phyloP scores from a whole-genome alignment of 2,797 vertebrate species.

The Betta splendens region DNA sequence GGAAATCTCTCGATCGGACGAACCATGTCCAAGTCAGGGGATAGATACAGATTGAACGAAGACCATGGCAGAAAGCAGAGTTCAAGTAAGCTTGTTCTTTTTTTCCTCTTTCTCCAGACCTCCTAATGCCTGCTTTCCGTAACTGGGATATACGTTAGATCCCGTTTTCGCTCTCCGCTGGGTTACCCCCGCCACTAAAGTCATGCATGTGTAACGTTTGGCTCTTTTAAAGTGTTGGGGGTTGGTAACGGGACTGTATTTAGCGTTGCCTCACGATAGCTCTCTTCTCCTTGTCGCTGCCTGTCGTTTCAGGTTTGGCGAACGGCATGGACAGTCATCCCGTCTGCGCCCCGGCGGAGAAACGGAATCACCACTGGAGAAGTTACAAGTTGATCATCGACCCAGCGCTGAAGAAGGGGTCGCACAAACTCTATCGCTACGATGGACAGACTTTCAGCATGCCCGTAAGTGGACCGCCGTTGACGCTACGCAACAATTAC shows the following conservation, averaged over 20 bases:
- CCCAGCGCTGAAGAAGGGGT: slow-evolving; percentile 96
- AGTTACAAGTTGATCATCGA: slow-evolving; percentile 99
- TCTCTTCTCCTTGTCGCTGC: slow-evolving; percentile 57
- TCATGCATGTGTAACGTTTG: slow-evolving; percentile 49
- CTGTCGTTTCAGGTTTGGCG: slow-evolving; percentile 89
- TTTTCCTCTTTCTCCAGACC: slow-evolving; percentile 75
- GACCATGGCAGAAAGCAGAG: slow-evolving; percentile 95
- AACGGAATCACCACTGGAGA: slow-evolving; percentile 98
- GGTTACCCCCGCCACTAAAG: slow-evolving; percentile 36
- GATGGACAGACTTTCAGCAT: slow-evolving; percentile 96
- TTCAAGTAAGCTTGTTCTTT: slow-evolving; percentile 90
- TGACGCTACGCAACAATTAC: slow-evolving; percentile 47
- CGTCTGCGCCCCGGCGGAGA: slow-evolving; percentile 94
- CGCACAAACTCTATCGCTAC: slow-evolving; percentile 97
- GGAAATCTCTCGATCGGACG: slow-evolving; percentile 78
- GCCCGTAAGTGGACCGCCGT: slow-evolving; percentile 86
- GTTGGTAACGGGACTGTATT: slow-evolving; percentile 53
- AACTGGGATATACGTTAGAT: slow-evolving; percentile 74
- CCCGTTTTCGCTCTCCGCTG: slow-evolving; percentile 65
- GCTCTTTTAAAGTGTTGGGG: slow-evolving; percentile 56
- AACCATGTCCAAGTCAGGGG: slow-evolving; percentile 92
- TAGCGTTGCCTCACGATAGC: slow-evolving; percentile 60
- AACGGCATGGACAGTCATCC: slow-evolving; percentile 97
- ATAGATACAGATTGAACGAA: slow-evolving; percentile 88
- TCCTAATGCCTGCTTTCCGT: slow-evolving; percentile 80